Evolutionary conservation across 2,888 invertebrate genomes (phyloP).

Genomic region (Oscheius sp.): DNA sequence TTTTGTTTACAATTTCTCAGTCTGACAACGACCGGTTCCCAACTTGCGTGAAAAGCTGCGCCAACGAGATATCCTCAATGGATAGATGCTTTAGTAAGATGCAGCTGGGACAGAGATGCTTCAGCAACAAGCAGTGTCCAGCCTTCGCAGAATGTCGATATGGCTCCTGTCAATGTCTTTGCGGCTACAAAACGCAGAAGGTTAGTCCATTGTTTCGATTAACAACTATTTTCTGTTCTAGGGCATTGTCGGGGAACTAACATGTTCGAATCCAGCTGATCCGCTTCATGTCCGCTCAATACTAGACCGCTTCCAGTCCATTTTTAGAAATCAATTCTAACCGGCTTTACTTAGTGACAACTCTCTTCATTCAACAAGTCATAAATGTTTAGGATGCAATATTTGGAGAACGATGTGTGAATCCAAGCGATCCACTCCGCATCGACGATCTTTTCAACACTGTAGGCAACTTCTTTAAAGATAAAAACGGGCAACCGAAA

Average conservation of each 20-base stretch:
- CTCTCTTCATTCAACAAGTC: slow-evolving; percentile 7
- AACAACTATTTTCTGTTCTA: slow-evolving; percentile 37
- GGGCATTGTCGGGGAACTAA: slow-evolving; percentile 59
- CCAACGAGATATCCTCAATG: slow-evolving; percentile 50
- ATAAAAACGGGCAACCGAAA: slow-evolving; percentile 24
- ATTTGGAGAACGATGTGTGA: slow-evolving; percentile 24
- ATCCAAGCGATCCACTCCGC: slow-evolving; percentile 25
- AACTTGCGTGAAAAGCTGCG: slow-evolving; percentile 68
- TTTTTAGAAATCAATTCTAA: slow-evolving; percentile 58
- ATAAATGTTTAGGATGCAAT: slow-evolving; percentile 17
- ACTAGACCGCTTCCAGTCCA: slow-evolving; percentile 63
- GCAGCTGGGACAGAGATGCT: slow-evolving; percentile 57
- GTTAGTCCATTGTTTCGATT: slow-evolving; percentile 3
- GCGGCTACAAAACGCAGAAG: slow-evolving; percentile 65
- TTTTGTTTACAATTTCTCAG: slow-evolving; percentile 37
- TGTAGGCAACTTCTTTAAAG: slow-evolving; percentile 27
- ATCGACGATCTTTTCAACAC: slow-evolving; percentile 24
- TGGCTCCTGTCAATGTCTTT: slow-evolving; percentile 71
- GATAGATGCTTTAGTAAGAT: slow-evolving; percentile 49
- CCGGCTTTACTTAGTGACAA: slow-evolving; percentile 39
- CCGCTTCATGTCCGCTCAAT: slow-evolving; percentile 67
- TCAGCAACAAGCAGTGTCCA: slow-evolving; percentile 68
- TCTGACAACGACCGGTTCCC: slow-evolving; percentile 71
- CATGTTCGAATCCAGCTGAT: slow-evolving; percentile 72
- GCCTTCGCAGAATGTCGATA: slow-evolving; percentile 69